Base-by-base conservation (phyloP, 2,888 invertebrate species). In the Cantharis rufa region DNA sequence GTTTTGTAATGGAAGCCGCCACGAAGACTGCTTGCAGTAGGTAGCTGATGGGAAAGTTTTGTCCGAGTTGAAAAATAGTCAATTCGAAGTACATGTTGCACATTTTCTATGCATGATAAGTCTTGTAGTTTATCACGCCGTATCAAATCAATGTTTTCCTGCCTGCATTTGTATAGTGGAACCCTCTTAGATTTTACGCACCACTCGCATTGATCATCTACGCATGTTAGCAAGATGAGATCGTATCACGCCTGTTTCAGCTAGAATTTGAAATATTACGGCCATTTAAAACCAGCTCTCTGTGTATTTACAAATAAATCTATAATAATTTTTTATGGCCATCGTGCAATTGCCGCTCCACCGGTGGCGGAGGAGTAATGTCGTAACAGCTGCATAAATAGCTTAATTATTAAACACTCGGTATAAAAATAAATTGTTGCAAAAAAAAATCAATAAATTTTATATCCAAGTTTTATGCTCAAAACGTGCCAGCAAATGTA, bases 141-240 rank as follows among this genome's bases (percentile, higher is more conserved):
- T 77, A 74, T 69, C 66, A 64, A 73, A 78, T 72, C 72, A 71
- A 76, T 72, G 75, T 69, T 63, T 69, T 62, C 48, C 48, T 48
- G 48, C 48, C 69, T 62, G 68, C 72, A 75, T 71, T 74, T 77
- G 77, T 70, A 77, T 77, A 27, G 74, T 70, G 70, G 62, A 71
- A 62, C 74, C 76, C 74, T 74, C 74, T 75, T 73, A 74, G 79
- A 80, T 81, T 82, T 82, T 78, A 75, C 79, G 77, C 78, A 78
- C 75, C 79, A 79, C 80, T 82, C 81, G 82, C 82, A 84, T 83
- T 82, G 84, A 84, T 84, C 83, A 84, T 82, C 81, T 81, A 82
- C 80, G 83, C 83, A 82, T 82, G 82, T 82, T 83, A 82, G 83
- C 82, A 79, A 83, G 82, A 84, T 84, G 82, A 84, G 83, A 84